Evolutionary conservation across 2,797 vertebrate species (phyloP).

Genomic region (Nyctalus aviator): DNA sequence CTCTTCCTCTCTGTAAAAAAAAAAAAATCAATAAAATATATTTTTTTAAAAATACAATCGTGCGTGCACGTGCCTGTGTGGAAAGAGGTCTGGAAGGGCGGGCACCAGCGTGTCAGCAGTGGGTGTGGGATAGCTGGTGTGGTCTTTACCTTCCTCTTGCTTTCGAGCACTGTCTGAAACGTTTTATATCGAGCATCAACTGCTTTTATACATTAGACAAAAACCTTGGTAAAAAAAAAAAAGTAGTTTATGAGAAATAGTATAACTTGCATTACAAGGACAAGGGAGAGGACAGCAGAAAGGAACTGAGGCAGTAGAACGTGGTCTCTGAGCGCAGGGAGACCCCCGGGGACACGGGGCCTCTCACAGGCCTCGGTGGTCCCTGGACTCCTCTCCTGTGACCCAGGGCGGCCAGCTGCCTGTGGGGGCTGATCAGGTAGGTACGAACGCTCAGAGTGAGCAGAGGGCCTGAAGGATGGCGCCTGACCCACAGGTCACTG

Average conservation of each 20-base stretch:
- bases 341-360: not conserved
- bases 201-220: not conserved
- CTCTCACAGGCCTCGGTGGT: not conserved
- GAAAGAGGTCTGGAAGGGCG: not conserved
- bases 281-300: not conserved
- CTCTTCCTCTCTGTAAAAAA: too few relatives aligned
- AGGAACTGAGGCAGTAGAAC: not conserved
- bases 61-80: fast-evolving
- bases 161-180: not conserved
- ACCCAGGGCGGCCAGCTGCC: not conserved
- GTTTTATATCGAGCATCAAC: not conserved
- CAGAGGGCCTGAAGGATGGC: not conserved
- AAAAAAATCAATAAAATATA: too few relatives aligned
- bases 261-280: not conserved
- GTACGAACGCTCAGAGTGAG: fast-evolving
- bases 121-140: fast-evolving
- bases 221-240: not conserved
- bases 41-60: fast-evolving
- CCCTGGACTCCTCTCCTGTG: not conserved
- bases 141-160: too few relatives aligned
- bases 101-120: fast-evolving
- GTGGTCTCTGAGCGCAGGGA: fast-evolving
- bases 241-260: not conserved
- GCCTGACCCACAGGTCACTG: not conserved
- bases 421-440: not conserved